Evolutionary conservation across 2,113 vertebrate genomes (phyloP), one percentile per base, ranked within the genome.

Genomic region (Herpetotheres cachinnans): DNA sequence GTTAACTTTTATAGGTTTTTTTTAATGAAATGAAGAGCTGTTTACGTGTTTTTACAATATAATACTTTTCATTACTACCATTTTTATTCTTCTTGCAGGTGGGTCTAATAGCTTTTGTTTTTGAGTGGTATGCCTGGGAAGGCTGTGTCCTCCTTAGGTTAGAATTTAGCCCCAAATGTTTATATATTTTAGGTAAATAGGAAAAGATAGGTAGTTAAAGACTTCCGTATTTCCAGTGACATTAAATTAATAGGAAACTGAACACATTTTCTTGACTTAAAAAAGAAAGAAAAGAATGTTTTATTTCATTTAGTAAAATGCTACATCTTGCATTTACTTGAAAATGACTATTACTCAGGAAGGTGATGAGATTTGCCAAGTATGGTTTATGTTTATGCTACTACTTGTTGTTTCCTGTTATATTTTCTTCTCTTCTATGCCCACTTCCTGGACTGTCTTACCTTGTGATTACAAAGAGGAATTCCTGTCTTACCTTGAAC

Each of bases 401-500:
- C 96, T 98, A 90, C 90, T 96, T 98, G 93, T 91, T 97, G 96
- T 98, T 97, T 97, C 98, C 97, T 98, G 84, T 98, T 98, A 95
- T 97, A 95, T 98, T 98, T 97, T 98, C 89, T 98, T 98, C 96
- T 98, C 85, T 98, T 98, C 84, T 96, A 97, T 98, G 96, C 96
- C 67, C 82, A 78, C 96, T 97, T 93, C 97, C 95, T 98, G 98
- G 97, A 98, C 82, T 98, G 90, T 94, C 69, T 98, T 98, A 97
- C 96, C 95, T 98, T 98, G 97, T 97, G 98, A 97, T 98, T 97
- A 98, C 97, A 98, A 99, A 99, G 99, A 99, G 98, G 99, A 99
- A 98, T 99, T 99, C 98, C 99, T 99, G 98, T 99, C 99, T 98
- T 99, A 99, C 97, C 99, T 99, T 99, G 99, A 99, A 98, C 99